Evolutionary conservation across 2,113 vertebrate species (phyloP), one percentile per base, ranked within the genome.

Genomic region (Tupaia tana): DNA sequence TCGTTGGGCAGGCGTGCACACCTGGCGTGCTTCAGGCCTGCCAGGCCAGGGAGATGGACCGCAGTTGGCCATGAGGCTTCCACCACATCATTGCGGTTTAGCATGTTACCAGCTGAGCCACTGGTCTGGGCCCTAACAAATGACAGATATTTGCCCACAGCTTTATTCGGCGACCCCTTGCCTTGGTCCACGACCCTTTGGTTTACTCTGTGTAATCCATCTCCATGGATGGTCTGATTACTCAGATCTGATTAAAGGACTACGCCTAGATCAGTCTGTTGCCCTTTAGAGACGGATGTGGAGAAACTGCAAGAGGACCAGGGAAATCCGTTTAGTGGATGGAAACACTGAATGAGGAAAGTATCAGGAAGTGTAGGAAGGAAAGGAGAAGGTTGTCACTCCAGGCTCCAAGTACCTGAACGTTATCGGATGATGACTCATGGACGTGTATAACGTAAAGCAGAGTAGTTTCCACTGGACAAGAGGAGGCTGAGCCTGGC

Each of bases 231-330:
- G 66, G 52, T 77, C 75, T 29, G 34, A 31, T 83, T 85, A 81
- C 91, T 96, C 74, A 90, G 79, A 34, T 82, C 86, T 95, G 81
- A 93, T 69, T 77, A 78, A 84, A 92, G 64, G 89, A 73, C 89
- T 78, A 77, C 59, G 69, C 74, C 91, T 75, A 77, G 59, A 83
- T 74, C 69, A 71, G 74, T 69, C 29, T 74, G 83, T 52, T 88
- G 56, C 70, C 61, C 74, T 61, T 83, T 73, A 59, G n/a, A 86
- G 91, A 92, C 64, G 73, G 85, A 70, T 18, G 3, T 16, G n/a
- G 73, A 89, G 43, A 92, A 89, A 80, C 14, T 66, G 59, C 3
- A n/a, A 91, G 67, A 74, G 31, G 27, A 52, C 31, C 7, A 2
- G 64, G 20, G 22, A 94, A 93, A 95, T 91, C 27, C 56, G 61